Evolutionary conservation across 1,140 invertebrate genomes (phyloP), one percentile per base, ranked within the genome.

Genomic region (Mycetomoellerius zeteki): DNA sequence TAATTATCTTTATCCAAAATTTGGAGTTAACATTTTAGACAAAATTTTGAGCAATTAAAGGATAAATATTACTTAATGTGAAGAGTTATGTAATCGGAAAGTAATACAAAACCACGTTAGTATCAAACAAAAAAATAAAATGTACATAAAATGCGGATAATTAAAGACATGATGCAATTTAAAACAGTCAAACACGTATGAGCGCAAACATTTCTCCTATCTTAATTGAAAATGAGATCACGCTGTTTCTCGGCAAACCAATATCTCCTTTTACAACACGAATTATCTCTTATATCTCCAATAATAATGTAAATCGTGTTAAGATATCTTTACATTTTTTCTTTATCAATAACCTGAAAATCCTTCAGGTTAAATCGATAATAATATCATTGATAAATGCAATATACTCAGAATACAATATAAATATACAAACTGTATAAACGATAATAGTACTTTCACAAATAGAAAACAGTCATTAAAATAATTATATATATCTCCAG

Each of bases 191-290:
- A 37, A 52, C 8, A 16, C 27, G 19, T n/a, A 19, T n/a, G 27
- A 69, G 30, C 19, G 64, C 64, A 33, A 54, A 69, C n/a, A 52
- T 81, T 81, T 81, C 47, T 81, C 30, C 30, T 56, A 69, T 81
- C 47, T 71, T 52, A 27, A 69, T 81, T 81, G 47, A 30, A 71
- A 71, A 81, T 71, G 77, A 69, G 30, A 81, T 71, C 47, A 81
- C 21, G 16, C 14, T n/a, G 12, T 69, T 69, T 71, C 30, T 56
- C 6, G 8, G 8, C 0, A 81, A 69, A 67, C 16, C 5, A 56
- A 81, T 58, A 81, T 56, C 21, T n/a, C 37, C 12, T 43, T 56
- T 16, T 21, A 24, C 47, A 5, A 19, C 6, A 62, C 30, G 50
- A 78, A 30, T 54, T 56, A 56, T 65, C 65, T 33, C 0, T 21